A percentile compares a stretch with the other conserved stretches of the same genome.
phyloP scores from a whole-genome alignment of 1,140 invertebrate genomes.

The Drosophila ambigua region DNA sequence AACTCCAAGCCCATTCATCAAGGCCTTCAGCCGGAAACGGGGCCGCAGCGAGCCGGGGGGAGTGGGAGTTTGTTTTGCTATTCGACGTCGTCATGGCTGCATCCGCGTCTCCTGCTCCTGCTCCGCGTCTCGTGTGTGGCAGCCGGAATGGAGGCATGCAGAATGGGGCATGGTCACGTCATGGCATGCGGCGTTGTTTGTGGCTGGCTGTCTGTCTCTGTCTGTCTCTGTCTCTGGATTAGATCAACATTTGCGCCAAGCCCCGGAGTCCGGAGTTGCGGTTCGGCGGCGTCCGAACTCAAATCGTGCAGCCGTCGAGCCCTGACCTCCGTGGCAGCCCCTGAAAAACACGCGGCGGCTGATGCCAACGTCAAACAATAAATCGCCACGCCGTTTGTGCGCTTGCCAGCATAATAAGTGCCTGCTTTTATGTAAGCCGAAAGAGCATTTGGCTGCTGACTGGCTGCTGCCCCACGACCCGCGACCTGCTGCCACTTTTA shows the following conservation, averaged over 20 bases:
- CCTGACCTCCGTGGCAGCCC: conserved; percentile 47
- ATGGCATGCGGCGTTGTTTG: conserved; percentile 60
- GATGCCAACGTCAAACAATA: conserved; percentile 76
- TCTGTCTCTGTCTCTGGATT: conserved; percentile 49
- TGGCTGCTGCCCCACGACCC: background rate
- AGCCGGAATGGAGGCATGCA: conserved; percentile 22
- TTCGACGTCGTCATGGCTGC: conserved; percentile 67
- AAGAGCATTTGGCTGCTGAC: conserved; percentile 43
- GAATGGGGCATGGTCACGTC: conserved; percentile 30
- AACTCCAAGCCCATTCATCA: conserved; percentile 56
- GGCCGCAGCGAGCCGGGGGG: conserved; percentile 18
- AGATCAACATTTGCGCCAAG: conserved; percentile 74
- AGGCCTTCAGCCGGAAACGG: conserved; percentile 42
- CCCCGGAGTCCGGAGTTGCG: conserved; percentile 22
- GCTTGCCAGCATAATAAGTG: conserved; percentile 80
- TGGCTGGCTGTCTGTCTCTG: conserved; percentile 25
- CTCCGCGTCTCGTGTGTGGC: conserved; percentile 1
- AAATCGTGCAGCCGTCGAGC: conserved; percentile 15
- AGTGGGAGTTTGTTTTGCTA: conserved; percentile 62
- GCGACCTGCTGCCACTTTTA: conserved; percentile 9
- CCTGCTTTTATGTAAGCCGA: conserved; percentile 74
- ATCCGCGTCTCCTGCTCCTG: conserved; percentile 19
- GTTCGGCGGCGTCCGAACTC: conserved; percentile 1
- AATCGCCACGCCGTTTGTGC: conserved; percentile 74
- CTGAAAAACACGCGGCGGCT: conserved; percentile 32